Percentiles rank a stretch among this genome's conserved stretches.
phyloP scores from a whole-genome alignment of 2,888 invertebrate species.

The Drosophila atroscutellata region DNA sequence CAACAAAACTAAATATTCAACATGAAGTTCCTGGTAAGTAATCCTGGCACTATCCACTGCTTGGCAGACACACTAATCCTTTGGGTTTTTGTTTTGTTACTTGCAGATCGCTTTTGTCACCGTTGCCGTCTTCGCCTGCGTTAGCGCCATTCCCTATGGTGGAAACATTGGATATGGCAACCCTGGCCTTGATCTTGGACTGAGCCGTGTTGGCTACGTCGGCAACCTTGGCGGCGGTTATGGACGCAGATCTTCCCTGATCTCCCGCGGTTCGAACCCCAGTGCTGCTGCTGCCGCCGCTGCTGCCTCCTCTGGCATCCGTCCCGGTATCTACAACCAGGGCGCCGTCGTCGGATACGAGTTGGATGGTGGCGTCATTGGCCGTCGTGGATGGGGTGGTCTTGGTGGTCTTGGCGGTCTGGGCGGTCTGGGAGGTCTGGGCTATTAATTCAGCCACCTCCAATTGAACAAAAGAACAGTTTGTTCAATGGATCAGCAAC shows the following conservation, averaged over 20 bases:
- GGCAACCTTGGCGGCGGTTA: slow-evolving; percentile 17
- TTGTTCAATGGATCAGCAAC: slow-evolving; percentile 37
- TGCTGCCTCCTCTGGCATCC: slow-evolving; percentile 46
- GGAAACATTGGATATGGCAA: slow-evolving; percentile 30
- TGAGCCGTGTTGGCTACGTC: slow-evolving; percentile 47
- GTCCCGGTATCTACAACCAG: slow-evolving; percentile 49
- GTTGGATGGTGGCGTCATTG: slow-evolving; percentile 26
- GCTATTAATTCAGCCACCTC: slow-evolving; percentile 49
- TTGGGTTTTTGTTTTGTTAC: background rate
- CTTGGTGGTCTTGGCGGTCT: slow-evolving; percentile 14
- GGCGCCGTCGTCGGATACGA: slow-evolving; percentile 51
- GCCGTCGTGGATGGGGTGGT: slow-evolving; percentile 7
- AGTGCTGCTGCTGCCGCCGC: slow-evolving; percentile 69
- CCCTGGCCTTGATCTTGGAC: background rate
- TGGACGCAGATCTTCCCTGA: slow-evolving; percentile 19
- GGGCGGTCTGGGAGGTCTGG: slow-evolving; percentile 24
- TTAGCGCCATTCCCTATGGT: slow-evolving; percentile 53
- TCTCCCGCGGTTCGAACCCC: slow-evolving; percentile 34
- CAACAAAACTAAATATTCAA: slow-evolving; percentile 66
- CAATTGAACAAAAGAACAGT: slow-evolving; percentile 10
- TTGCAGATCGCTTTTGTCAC: slow-evolving; percentile 61
- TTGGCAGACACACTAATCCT: slow-evolving; percentile 24
- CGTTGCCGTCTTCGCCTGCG: slow-evolving; percentile 62
- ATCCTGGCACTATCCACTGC: slow-evolving; percentile 6
- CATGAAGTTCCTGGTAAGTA: slow-evolving; percentile 79